Conservation (phyloP, 2,797 vertebrate species). For the Octomys mimax region DNA sequence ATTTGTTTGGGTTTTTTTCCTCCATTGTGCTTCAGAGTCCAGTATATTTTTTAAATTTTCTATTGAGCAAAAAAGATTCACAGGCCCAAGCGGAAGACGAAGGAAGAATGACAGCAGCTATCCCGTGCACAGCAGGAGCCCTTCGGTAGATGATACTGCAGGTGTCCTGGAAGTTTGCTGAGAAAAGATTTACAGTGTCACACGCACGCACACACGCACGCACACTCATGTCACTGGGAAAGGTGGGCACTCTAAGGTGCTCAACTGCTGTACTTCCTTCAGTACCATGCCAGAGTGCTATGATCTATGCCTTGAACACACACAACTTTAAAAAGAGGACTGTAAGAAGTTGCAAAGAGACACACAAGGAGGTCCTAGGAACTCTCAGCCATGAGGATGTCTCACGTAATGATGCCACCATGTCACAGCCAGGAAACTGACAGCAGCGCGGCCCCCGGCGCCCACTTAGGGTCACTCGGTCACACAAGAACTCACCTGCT, state of each 20-base stretch:
- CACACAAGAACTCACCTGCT: not conserved
- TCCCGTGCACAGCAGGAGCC: not conserved
- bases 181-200: not conserved
- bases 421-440: not conserved
- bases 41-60: not conserved
- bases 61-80: not conserved
- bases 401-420: not conserved
- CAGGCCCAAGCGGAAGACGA: not conserved
- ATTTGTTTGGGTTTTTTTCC: not conserved
- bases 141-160: not conserved
- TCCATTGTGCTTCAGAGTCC: not conserved
- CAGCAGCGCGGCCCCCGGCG: fast-evolving
- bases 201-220: not conserved
- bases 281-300: not conserved
- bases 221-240: not conserved
- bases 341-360: not conserved
- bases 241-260: not conserved
- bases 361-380: not conserved
- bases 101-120: not conserved
- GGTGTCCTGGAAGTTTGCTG: not conserved
- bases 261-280: not conserved
- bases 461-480: not conserved
- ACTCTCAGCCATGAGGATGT: not conserved
- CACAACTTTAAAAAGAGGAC: not conserved
- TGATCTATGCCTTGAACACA: not conserved